Base-by-base conservation (phyloP, 2,888 invertebrate species). In the Dasysyrphus tricinctus region DNA sequence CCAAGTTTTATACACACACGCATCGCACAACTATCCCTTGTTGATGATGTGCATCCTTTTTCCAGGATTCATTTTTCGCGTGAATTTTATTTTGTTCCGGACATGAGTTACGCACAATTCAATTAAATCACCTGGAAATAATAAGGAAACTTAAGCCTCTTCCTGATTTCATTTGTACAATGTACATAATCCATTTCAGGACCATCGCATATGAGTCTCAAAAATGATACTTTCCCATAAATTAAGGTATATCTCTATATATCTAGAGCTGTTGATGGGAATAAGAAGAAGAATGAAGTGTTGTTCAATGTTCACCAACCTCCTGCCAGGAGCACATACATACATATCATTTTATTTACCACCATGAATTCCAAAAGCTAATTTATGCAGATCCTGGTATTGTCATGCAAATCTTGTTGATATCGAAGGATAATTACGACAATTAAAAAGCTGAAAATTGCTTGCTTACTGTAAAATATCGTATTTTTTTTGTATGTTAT, bases 401-500 rank as follows among this genome's bases (percentile, higher is more conserved):
- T 88, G 88, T 89, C 85, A 89, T 88, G 84, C 74, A 88, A 88
- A 89, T 89, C 84, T 86, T 89, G 88, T 89, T 89, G 88, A 88
- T 89, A 85, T 80, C 88, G 75, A 79, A 78, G 81, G 82, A 86
- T 86, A 86, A 86, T 86, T 86, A 78, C 61, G 59, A 82, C 86
- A 82, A 86, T 86, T 86, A 86, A 86, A 82, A 86, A 86, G 82
- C 86, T 86, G 86, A 79, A 86, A 70, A 86, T 86, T 82, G 75
- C 86, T 79, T 75, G 82, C 86, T 86, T 86, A 86, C 86, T 79
- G 86, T 65, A 82, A 79, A 82, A 75, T 79, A 82, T 86, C 82
- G 16, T 37, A 8, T 70, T 47, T 19, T 42, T 63, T 59, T 70
- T 65, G 14, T 14, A 8, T 42, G 3, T 34, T 16, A 32, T 16